A percentile compares a stretch with the other conserved stretches of the same genome.
Conservation (phyloP, 2,113 vertebrate species). For the Pimephales promelas region DNA sequence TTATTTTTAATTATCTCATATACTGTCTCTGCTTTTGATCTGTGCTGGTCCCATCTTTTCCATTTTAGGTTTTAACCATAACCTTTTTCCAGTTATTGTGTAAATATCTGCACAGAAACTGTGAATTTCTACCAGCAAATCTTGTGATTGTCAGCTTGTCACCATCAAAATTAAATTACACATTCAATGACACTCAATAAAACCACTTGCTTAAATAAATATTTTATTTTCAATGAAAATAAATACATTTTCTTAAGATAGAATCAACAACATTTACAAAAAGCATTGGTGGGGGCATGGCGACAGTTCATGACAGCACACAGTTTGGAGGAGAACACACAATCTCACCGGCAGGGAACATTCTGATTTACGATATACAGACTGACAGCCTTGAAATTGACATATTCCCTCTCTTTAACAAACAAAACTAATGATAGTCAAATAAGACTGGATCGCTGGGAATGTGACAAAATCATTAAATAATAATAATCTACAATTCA, state of each 20-base stretch:
- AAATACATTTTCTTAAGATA: constrained; percentile 83
- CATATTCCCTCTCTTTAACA: background rate
- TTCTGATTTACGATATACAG: constrained; percentile 50
- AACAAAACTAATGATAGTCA: background rate
- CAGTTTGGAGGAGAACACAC: constrained; percentile 69
- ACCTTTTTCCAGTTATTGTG: no score
- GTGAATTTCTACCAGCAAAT: background rate
- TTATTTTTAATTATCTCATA: background rate
- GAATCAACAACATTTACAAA: constrained; percentile 78
- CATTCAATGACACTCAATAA: background rate
- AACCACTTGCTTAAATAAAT: constrained; percentile 78
- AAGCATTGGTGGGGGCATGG: constrained; percentile 67
- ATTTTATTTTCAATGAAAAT: constrained; percentile 81
- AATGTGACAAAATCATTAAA: background rate
- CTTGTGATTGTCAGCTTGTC: background rate
- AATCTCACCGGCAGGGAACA: constrained; percentile 70
- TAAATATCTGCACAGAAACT: background rate
- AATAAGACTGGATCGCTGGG: background rate
- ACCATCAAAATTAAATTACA: background rate
- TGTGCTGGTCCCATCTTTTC: background rate
- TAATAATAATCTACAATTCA: background rate
- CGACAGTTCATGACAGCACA: constrained; percentile 67
- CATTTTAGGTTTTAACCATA: no score
- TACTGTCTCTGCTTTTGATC: background rate
- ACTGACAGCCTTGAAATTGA: background rate